phyloP scores from a whole-genome alignment of 53 echinoderm and acorn worm species.

The Apostichopus leukothele region DNA sequence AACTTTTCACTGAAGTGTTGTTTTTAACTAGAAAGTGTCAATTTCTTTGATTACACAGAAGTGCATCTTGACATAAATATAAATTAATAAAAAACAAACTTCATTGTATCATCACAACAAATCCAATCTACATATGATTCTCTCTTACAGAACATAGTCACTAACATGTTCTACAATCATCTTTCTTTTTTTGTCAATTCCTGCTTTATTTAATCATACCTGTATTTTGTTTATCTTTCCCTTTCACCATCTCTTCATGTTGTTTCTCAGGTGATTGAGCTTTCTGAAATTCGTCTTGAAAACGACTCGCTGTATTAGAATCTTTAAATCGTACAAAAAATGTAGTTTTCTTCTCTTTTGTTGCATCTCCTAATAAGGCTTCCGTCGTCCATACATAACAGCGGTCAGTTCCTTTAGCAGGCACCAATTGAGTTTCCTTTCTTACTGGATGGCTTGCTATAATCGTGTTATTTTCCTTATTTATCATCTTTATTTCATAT shows the following conservation, averaged over 20 bases:
- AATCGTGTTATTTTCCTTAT: neutral
- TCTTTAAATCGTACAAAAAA: neutral
- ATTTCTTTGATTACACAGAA: too few species aligned
- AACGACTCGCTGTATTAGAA: neutral
- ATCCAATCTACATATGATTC: neutral
- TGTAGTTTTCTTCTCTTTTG: neutral
- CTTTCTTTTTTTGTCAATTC: neutral
- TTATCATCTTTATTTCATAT: neutral
- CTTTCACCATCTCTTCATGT: neutral
- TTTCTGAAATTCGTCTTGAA: conserved; percentile 19
- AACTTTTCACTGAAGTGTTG: neutral
- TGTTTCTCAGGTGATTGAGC: neutral
- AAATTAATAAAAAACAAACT: neutral
- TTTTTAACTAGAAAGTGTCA: too few species aligned
- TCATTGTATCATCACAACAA: neutral
- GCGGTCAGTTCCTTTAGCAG: neutral
- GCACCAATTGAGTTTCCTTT: conserved; percentile 4
- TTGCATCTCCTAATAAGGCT: neutral
- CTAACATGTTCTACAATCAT: neutral
- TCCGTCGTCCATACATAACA: neutral
- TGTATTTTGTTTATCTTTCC: neutral
- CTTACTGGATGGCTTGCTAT: neutral
- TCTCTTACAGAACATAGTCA: neutral
- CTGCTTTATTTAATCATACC: neutral
- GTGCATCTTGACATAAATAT: too few species aligned